Base-by-base conservation (phyloP, 2,888 invertebrate species). In the Dryocosmus kuriphilus region DNA sequence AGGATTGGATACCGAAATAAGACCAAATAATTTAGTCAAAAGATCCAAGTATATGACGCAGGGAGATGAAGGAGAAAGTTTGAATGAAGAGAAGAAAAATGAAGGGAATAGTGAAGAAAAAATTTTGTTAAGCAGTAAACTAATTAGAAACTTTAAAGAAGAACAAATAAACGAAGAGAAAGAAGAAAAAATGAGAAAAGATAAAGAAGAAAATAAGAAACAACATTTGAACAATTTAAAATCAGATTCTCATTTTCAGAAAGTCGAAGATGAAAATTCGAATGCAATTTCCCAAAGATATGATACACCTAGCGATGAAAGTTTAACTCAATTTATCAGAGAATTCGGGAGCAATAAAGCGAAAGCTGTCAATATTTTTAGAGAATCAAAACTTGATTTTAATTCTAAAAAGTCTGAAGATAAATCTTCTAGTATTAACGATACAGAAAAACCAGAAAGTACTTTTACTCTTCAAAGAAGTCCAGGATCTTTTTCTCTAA, bases 241-340 rank as follows among this genome's bases (percentile, higher is more conserved):
- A 51, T 1, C 30, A 19, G 71, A 51, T 30, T 27, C 27, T 30
- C 7, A 30, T 11, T 19, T 71, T 51, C 46, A 51, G 30, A 5
- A 46, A 71, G 14, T 27, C 19, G n/a, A 63, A 71, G 5, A 61
- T 55, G 46, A 24, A 55, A 63, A n/a, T 51, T 14, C 27, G n/a
- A 51, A 61, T 16, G 55, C 16, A 9, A 63, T 60, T 38, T 57
- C 74, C 61, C 46, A 74, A 16, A 71, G 51, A 11, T 46, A 8
- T 19, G 79, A 82, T 46, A 79, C 82, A 9, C 82, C 82, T 4
- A 86, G 84, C 62, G 74, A 82, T 46, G 83, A 82, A 8, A 85
- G 83, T 65, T 77, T 85, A 22, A 79, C 80, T 32, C 62, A 76
- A 65, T 77, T 82, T 71, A 62, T 80, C 11, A 80, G 30, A 75